Percentiles rank a stretch among this genome's conserved stretches.
These are phyloP conservation scores for Dione juno DNA, from an alignment of 2,888 invertebrate species.

Conservation along the genomic window DNA sequence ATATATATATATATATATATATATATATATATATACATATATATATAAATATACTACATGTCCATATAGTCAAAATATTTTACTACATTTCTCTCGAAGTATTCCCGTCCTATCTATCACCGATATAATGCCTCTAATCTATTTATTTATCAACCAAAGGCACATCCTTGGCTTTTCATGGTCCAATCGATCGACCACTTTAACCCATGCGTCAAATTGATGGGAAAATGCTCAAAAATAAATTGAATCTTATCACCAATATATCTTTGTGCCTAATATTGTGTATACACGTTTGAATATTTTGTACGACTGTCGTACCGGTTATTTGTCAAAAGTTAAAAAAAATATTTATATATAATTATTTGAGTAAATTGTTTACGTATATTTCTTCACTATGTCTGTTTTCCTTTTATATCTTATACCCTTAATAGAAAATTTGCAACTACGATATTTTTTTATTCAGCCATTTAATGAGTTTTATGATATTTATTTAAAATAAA, in stretches of 20 bases:
- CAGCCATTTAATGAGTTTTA: too few species aligned
- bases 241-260: constrained; percentile 47
- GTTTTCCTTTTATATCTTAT: too few species aligned
- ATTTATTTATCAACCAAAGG: constrained; percentile 24
- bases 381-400: too few species aligned
- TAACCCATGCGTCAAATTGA: constrained; percentile 47
- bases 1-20: too few species aligned
- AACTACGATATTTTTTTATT: too few species aligned
- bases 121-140: constrained; percentile 11
- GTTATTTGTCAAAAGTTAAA: not conserved
- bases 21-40: too few species aligned
- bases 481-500: too few species aligned
- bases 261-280: constrained; percentile 45
- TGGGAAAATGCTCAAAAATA: constrained; percentile 48
- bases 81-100: not conserved
- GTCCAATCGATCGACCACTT: constrained; percentile 41
- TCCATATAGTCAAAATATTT: not conserved
- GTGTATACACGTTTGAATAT: constrained; percentile 4
- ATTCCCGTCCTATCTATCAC: constrained; percentile 4
- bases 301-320: constrained; percentile 15
- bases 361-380: too few species aligned
- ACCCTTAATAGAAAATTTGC: too few species aligned
- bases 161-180: constrained; percentile 30
- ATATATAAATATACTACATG: too few species aligned
- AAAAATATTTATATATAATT: not conserved